phyloP scores from a whole-genome alignment of 2,888 invertebrate genomes.

The Dolichomitus sp. region DNA sequence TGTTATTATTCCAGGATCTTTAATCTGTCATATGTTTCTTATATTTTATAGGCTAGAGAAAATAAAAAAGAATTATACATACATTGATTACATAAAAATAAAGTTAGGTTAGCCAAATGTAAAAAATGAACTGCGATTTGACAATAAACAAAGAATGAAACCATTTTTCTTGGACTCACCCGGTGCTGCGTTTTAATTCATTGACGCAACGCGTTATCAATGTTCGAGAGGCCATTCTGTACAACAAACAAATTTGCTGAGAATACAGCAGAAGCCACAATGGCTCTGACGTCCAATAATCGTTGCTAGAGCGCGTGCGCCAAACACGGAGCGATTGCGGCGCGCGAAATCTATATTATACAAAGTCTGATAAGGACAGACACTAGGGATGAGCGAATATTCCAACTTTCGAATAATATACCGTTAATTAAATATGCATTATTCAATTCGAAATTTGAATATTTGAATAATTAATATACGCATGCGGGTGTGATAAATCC shows the following conservation, averaged over 20 bases:
- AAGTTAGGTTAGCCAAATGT: slow-evolving; percentile 66
- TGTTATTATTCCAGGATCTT: not conserved
- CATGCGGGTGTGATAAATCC: no score
- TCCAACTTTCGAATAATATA: not conserved
- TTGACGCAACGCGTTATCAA: slow-evolving; percentile 67
- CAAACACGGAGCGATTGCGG: slow-evolving; percentile 73
- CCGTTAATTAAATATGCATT: no score
- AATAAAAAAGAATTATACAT: not conserved
- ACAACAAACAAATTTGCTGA: slow-evolving; percentile 9
- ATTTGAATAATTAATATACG: no score
- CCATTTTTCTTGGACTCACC: slow-evolving; percentile 47
- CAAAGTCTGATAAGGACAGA: no score
- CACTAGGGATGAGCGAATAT: not conserved
- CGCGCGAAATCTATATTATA: not conserved
- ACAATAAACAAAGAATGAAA: not conserved
- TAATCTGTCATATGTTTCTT: not conserved
- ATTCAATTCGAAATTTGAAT: no score
- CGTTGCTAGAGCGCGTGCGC: not conserved
- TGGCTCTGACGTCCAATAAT: slow-evolving; percentile 2
- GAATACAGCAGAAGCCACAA: slow-evolving; percentile 46
- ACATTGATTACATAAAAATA: slow-evolving; percentile 70
- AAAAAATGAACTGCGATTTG: not conserved
- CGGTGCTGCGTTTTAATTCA: slow-evolving; percentile 60
- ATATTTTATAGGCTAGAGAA: not conserved
- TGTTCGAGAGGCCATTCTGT: slow-evolving; percentile 73